Evolutionary conservation across 2,113 vertebrate species (phyloP), one percentile per base, ranked within the genome.

Genomic region (Montifringilla adamsi): DNA sequence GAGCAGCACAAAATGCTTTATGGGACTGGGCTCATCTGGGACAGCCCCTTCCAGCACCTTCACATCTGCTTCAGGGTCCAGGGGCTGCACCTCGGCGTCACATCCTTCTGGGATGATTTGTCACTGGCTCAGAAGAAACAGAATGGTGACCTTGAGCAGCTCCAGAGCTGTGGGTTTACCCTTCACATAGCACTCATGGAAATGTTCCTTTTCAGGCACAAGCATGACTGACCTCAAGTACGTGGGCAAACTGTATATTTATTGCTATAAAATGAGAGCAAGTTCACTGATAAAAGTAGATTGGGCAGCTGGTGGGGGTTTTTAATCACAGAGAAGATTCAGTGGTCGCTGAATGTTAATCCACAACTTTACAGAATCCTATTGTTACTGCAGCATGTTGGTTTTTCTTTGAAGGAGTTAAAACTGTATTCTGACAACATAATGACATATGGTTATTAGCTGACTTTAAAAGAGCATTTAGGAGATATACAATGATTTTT

Each of bases 261-360:
- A 66, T 79, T 92, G 72, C 79, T 90, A 4, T 30, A 35, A 86
- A 96, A 84, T 86, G 82, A 46, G 3, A 19, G 46, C 37, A 67
- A 85, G 43, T 92, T 95, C 86, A 89, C 73, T 76, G 58, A 84
- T 68, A 87, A 90, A 93, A 80, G 72, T 90, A 93, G 83, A 66
- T 18, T 67, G 86, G 76, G 89, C 72, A 89, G 83, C 83, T 93
- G 79, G 63, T 67, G 55, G 55, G 56, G 72, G 75, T 67, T 90
- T 95, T 94, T 91, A 94, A 94, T 93, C 83, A 90, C 43, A 55
- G 72, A 77, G 79, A 92, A 93, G 72, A 77, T 84, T 81, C 68
- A 35, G 68, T 95, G 90, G 86, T 70, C 76, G 46, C 72, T 86
- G 83, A 59, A 70, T 59, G 68, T 77, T 96, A 94, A 97, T 90